A percentile compares a stretch with the other conserved stretches of the same genome.
Conservation (phyloP, 2,888 invertebrate species). For the Lepidonotus clava region DNA sequence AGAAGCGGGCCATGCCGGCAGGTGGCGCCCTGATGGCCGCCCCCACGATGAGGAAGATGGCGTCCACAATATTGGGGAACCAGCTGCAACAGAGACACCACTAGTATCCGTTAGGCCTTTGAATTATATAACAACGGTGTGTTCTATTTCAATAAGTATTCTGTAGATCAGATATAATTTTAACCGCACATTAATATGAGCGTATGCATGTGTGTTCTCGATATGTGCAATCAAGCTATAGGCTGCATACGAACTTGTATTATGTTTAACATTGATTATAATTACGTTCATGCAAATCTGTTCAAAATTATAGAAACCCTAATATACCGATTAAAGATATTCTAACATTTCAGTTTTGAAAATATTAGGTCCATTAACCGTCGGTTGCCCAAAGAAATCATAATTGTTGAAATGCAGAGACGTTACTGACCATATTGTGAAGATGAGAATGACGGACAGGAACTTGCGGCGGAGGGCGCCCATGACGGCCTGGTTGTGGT, state of each 20-base stretch:
- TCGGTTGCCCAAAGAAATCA: neutral
- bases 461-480: conserved; percentile 31
- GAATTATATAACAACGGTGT: too few relatives aligned
- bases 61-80: conserved; percentile 47
- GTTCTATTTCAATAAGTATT: too few relatives aligned
- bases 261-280: neutral
- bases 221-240: too few relatives aligned
- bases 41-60: conserved; percentile 7
- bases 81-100: conserved; percentile 51
- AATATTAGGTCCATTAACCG: too few relatives aligned
- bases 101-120: too few relatives aligned
- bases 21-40: neutral
- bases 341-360: too few relatives aligned
- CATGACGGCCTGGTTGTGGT: conserved; percentile 46
- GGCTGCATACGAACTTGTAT: neutral
- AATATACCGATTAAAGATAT: neutral
- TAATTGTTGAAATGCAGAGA: neutral
- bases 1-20: neutral
- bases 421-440: conserved; percentile 40
- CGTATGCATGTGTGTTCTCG: too few relatives aligned
- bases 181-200: too few relatives aligned
- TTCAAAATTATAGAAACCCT: neutral
- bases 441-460: conserved; percentile 32
- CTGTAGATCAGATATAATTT: too few relatives aligned
- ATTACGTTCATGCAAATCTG: neutral